Percentiles rank a stretch among this genome's conserved stretches.
phyloP scores from a whole-genome alignment of 2,888 invertebrate species.

The Tyria jacobaeae region DNA sequence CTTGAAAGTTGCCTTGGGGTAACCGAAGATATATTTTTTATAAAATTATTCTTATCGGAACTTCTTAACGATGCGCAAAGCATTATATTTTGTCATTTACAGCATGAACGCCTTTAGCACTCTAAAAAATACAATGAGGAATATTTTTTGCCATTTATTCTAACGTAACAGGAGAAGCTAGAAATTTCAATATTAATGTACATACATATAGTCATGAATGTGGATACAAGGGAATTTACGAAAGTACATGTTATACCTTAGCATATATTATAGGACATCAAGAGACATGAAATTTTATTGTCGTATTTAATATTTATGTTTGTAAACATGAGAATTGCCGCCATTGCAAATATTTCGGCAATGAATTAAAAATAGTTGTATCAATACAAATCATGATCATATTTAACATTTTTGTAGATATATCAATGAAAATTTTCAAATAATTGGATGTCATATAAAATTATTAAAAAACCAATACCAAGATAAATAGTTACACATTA shows the following conservation, averaged over 20 bases:
- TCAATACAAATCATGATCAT: slow-evolving; percentile 14
- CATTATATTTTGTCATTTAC: too few relatives aligned
- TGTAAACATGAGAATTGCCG: slow-evolving; percentile 21
- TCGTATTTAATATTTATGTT: slow-evolving; percentile 35
- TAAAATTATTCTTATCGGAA: too few relatives aligned
- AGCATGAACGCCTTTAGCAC: too few relatives aligned
- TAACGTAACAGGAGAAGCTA: neutral
- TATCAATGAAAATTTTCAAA: slow-evolving; percentile 19
- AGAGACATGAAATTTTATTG: slow-evolving; percentile 56
- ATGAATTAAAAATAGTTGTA: slow-evolving; percentile 3
- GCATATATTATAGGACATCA: slow-evolving; percentile 30
- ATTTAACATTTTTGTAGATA: slow-evolving; percentile 15
- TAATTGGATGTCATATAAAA: slow-evolving; percentile 22
- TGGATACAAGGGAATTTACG: slow-evolving; percentile 26
- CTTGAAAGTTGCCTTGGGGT: too few relatives aligned
- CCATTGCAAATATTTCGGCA: slow-evolving; percentile 12
- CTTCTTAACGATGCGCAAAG: too few relatives aligned
- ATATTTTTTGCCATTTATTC: too few relatives aligned
- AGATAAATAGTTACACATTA: slow-evolving; percentile 21
- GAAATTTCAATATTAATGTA: neutral
- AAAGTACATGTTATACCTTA: slow-evolving; percentile 20
- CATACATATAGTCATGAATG: slow-evolving; percentile 2
- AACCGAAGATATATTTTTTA: too few relatives aligned
- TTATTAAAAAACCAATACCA: slow-evolving; percentile 18
- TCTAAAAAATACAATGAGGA: too few relatives aligned